Percentiles rank a stretch among this genome's conserved stretches.
Conservation (phyloP, 2,113 vertebrate species). For the Atrichornis clamosus region DNA sequence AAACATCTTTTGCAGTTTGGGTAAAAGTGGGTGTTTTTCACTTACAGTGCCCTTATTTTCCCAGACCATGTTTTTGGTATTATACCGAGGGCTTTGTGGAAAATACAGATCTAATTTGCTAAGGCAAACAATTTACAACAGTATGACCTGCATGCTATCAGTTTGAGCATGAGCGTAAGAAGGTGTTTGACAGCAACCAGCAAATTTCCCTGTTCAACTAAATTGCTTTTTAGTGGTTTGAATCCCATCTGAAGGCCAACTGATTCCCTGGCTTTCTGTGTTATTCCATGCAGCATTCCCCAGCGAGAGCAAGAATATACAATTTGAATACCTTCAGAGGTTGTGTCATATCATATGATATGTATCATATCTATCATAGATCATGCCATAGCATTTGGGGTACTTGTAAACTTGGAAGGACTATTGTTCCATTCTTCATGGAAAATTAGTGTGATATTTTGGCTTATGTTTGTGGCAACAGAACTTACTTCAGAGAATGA, state of each 20-base stretch:
- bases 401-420: neutral
- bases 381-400: neutral
- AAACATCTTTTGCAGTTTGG: neutral
- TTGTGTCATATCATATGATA: neutral
- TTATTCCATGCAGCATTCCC: neutral
- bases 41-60: neutral
- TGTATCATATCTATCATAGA: neutral
- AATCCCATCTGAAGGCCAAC: neutral
- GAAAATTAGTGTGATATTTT: neutral
- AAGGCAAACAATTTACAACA: neutral
- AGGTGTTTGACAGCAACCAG: neutral
- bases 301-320: neutral
- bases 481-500: neutral
- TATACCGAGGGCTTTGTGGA: neutral
- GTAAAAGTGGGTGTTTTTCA: neutral
- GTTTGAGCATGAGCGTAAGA: neutral
- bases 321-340: neutral
- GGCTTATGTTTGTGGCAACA: neutral
- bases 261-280: neutral
- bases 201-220: neutral
- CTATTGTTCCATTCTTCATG: neutral
- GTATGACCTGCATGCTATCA: neutral
- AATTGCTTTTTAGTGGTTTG: neutral
- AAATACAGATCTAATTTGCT: neutral
- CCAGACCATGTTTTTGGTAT: neutral